Percentiles rank a stretch among this genome's conserved stretches.
Conservation (phyloP, 2,797 vertebrate genomes). For the Oryzias dopingdopingensis region DNA sequence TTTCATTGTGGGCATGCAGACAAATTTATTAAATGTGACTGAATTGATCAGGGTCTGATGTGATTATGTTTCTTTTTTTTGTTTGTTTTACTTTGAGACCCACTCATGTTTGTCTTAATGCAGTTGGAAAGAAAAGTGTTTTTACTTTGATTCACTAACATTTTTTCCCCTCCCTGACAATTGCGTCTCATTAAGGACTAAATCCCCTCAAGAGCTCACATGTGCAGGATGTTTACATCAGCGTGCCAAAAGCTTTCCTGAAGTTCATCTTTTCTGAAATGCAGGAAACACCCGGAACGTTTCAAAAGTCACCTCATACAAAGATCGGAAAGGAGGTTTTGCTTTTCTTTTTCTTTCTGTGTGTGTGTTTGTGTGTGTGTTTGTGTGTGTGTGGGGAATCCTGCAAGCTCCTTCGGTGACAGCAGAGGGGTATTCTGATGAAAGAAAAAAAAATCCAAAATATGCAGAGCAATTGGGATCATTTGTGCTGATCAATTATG, state of each 20-base stretch:
- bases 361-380: no score
- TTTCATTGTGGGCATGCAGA: constrained; percentile 74
- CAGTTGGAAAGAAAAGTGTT: constrained; percentile 23
- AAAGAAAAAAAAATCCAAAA: constrained; percentile 4
- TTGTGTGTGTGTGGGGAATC: constrained; percentile 35
- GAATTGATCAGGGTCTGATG: constrained; percentile 72
- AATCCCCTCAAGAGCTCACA: constrained; percentile 56
- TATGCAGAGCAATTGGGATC: not conserved
- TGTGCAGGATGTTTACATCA: constrained; percentile 45
- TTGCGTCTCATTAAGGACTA: constrained; percentile 22
- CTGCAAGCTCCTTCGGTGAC: constrained; percentile 40
- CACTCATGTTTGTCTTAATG: constrained; percentile 47
- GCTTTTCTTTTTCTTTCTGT: constrained; percentile 2
- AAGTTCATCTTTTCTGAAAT: constrained; percentile 25
- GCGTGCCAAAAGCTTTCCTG: constrained; percentile 48
- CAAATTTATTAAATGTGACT: constrained; percentile 74
- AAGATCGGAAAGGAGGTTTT: constrained; percentile 19
- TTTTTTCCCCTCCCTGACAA: constrained; percentile 10
- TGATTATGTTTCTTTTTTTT: constrained; percentile 60
- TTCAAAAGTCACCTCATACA: constrained; percentile 21
- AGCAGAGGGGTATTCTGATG: constrained; percentile 16
- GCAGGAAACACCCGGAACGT: constrained; percentile 17
- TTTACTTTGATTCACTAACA: constrained; percentile 7
- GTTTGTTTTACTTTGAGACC: constrained; percentile 38
- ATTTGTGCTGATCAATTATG: constrained; percentile 15